Evolutionary conservation across 2,113 vertebrate genomes (phyloP), one percentile per base, ranked within the genome.

Genomic region (Antigone vipio): DNA sequence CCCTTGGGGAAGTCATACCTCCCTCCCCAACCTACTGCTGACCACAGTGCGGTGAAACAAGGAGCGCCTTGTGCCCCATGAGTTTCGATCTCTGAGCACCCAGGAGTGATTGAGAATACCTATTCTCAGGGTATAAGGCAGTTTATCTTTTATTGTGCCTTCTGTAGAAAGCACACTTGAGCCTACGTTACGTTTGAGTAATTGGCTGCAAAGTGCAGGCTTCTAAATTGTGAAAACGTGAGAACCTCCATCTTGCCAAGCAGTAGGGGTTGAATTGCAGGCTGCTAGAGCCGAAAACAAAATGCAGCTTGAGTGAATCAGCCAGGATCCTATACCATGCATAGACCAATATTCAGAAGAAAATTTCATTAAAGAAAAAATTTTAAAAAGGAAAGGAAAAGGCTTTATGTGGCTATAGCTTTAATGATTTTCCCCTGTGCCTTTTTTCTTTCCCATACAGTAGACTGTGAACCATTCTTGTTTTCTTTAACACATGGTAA

Each of bases 181-280:
- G 50, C 38, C 85, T 82, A 8, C 49, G 42, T 49, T 78, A n/a
- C 53, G 20, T 91, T 53, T 45, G 56, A 85, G 53, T 79, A 89
- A 79, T 15, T 95, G 89, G 35, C 80, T 91, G 69, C 58, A 85
- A 72, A 92, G 55, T 60, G 55, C 29, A 58, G 53, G 62, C 38
- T 87, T 89, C 74, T 88, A 68, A 82, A 66, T 24, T 62, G 69
- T 89, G 84, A 84, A 85, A 62, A 92, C 0, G 1, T 64, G 87
- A 89, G 77, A 88, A 66, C 38, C 66, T 91, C 77, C 91, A 79
- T 95, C 89, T 87, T 95, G 66, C 84, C 62, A 75, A 79, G 38
- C 56, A 66, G 62, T 50, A 87, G 62, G 58, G 53, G n/a, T 12
- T 93, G 80, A 87, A 75, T n/a, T 97, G 91, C 76, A 95, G 76